Percentiles rank a stretch among this genome's conserved stretches.
Conservation (phyloP, 1,140 invertebrate species). For the Lithobius niger region DNA sequence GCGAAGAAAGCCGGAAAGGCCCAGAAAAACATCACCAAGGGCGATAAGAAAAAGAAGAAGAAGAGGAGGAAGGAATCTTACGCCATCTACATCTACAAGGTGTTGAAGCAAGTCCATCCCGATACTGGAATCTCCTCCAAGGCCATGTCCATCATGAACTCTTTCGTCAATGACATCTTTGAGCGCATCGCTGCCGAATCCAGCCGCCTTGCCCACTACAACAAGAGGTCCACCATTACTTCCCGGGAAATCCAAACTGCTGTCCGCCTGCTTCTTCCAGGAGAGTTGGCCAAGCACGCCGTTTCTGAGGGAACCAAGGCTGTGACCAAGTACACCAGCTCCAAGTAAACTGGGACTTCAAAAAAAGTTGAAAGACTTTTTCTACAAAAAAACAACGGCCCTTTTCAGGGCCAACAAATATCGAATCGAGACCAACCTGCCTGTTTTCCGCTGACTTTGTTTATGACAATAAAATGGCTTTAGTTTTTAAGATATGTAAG, state of each 20-base stretch:
- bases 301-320: constrained; percentile 31
- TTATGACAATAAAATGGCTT: no score
- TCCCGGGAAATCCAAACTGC: constrained; percentile 41
- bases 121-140: constrained; percentile 49
- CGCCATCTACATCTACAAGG: constrained; percentile 54
- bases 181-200: constrained; percentile 32
- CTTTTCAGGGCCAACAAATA: no score
- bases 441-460: no score
- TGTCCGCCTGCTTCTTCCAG: constrained; percentile 33
- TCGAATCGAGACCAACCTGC: no score
- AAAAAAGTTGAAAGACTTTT: no score
- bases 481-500: no score
- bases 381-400: no score
- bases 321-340: constrained; percentile 42
- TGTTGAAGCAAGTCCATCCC: constrained; percentile 55
- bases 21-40: no score
- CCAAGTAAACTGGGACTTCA: no score
- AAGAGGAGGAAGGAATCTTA: constrained; percentile 48
- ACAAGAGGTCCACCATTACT: constrained; percentile 34
- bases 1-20: no score
- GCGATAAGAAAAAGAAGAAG: constrained; percentile 33
- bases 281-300: constrained; percentile 44
- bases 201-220: constrained; percentile 25
- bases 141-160: constrained; percentile 41
- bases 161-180: constrained; percentile 37